A percentile compares a stretch with the other conserved stretches of the same genome.
Conservation (phyloP, 2,888 invertebrate species). For the Napeogenes sylphis region DNA sequence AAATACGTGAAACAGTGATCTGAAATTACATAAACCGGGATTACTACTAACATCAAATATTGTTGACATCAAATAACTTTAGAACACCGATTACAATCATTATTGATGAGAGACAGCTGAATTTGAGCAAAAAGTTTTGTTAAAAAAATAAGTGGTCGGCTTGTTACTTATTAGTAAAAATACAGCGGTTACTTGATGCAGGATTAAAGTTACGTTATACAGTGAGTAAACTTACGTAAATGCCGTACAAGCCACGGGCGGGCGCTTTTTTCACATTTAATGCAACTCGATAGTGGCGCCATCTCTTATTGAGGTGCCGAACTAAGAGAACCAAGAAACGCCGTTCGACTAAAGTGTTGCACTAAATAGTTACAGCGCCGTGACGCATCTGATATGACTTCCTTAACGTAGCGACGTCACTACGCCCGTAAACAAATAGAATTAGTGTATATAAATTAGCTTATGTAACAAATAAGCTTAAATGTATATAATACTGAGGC, state of each 20-base stretch:
- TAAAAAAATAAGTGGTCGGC: conserved; percentile 71
- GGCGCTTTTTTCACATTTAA: conserved; percentile 49
- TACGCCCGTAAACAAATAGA: conserved; percentile 72
- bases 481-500: conserved; percentile 78
- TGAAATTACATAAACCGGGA: conserved; percentile 59
- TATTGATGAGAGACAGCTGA: conserved; percentile 58
- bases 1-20: conserved; percentile 68
- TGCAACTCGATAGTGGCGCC: conserved; percentile 35
- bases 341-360: conserved; percentile 29
- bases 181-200: conserved; percentile 69
- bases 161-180: conserved; percentile 63
- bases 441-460: conserved; percentile 76
- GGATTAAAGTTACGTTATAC: conserved; percentile 72
- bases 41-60: conserved; percentile 64
- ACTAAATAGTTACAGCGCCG: conserved; percentile 52
- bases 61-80: conserved; percentile 38
- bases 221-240: conserved; percentile 72
- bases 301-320: conserved; percentile 26
- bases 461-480: conserved; percentile 78
- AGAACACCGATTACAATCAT: conserved; percentile 47
- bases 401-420: conserved; percentile 67
- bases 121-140: conserved; percentile 74
- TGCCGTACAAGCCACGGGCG: conserved; percentile 72
- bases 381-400: conserved; percentile 74
- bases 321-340: conserved; percentile 12